Evolutionary conservation across 2,888 invertebrate species (phyloP).

Genomic region (Eristalinus aeneus): DNA sequence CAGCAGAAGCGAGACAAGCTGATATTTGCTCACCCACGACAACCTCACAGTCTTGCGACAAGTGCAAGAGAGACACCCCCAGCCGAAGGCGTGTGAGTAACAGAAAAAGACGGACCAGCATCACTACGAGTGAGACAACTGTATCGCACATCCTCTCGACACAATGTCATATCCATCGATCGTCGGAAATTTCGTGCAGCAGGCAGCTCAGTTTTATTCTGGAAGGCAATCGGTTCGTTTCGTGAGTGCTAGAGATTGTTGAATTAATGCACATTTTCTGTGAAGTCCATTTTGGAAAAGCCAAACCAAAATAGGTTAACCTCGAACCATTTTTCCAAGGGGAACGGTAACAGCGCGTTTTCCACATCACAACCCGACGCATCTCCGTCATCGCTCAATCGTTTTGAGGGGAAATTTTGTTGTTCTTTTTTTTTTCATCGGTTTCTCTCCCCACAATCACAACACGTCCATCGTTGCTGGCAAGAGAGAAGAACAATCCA

Average conservation of each 20-base stretch:
- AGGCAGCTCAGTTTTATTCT: conserved; percentile 60
- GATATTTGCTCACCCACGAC: conserved; percentile 56
- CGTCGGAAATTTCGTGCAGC: conserved; percentile 27
- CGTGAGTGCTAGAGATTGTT: conserved; percentile 64
- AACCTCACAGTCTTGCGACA: background rate
- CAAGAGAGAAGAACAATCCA: conserved; percentile 46
- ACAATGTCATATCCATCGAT: conserved; percentile 19
- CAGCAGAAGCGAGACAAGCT: conserved; percentile 27
- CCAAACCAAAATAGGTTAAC: conserved; percentile 14
- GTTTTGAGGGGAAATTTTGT: background rate
- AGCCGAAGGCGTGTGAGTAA: background rate
- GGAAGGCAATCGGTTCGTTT: conserved; percentile 60
- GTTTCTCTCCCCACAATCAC: conserved; percentile 28
- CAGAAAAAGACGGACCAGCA: background rate
- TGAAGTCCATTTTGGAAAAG: conserved; percentile 29
- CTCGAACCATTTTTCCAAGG: background rate
- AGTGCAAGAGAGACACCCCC: conserved; percentile 32
- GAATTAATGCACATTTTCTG: conserved; percentile 36
- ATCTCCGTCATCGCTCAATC: background rate
- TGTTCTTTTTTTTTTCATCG: background rate
- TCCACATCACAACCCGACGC: background rate
- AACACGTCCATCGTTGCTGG: conserved; percentile 17
- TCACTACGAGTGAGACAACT: conserved; percentile 31
- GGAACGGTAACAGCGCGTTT: conserved; percentile 1
- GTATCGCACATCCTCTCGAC: conserved; percentile 16